These are phyloP conservation scores for Scolopax mira DNA, from an alignment of 2,113 vertebrate species.

Conservation along the genomic window DNA sequence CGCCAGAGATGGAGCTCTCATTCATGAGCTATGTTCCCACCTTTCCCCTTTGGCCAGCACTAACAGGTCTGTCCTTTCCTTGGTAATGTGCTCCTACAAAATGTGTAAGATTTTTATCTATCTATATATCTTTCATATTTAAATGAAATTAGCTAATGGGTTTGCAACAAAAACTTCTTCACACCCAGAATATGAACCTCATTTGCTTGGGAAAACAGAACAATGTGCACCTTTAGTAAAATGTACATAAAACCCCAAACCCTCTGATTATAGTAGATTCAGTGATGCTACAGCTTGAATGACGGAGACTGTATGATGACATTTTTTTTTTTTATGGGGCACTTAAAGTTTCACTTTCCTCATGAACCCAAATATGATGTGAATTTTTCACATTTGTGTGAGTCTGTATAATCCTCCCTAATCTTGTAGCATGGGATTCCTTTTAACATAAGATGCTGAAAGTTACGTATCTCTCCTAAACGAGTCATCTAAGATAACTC, in stretches of 20 bases:
- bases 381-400: neutral
- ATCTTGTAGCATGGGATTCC: neutral
- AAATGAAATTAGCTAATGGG: neutral
- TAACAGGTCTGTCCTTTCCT: neutral
- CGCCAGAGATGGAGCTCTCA: no score
- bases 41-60: neutral
- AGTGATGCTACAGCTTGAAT: neutral
- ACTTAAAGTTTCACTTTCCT: neutral
- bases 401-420: neutral
- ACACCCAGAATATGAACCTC: neutral
- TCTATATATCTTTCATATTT: neutral
- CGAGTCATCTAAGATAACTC: neutral
- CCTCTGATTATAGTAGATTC: neutral
- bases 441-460: neutral
- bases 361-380: neutral
- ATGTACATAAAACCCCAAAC: fast-evolving
- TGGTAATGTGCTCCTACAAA: neutral
- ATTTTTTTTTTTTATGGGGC: neutral
- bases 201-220: neutral
- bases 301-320: neutral
- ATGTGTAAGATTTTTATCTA: neutral
- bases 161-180: neutral
- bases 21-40: no score
- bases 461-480: neutral
- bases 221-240: neutral